phyloP scores from a whole-genome alignment of 2,797 vertebrate species.

The Carapus acus region DNA sequence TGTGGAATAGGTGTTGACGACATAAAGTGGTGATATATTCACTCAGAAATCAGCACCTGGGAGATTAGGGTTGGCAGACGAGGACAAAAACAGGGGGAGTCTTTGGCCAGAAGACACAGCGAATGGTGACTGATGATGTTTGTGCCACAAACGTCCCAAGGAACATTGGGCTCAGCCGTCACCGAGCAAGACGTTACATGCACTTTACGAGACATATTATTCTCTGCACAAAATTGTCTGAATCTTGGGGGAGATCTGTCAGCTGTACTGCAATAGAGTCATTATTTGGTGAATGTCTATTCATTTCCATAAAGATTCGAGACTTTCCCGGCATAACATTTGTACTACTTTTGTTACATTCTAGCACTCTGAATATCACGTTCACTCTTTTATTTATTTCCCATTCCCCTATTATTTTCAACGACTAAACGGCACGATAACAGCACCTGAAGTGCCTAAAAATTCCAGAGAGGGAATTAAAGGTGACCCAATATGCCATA shows the following conservation, averaged over 20 bases:
- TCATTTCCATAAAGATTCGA: too few species aligned
- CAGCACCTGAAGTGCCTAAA: constrained; percentile 4
- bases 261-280: too few species aligned
- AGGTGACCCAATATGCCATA: constrained; percentile 23
- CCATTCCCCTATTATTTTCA: constrained; percentile 18
- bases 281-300: too few species aligned
- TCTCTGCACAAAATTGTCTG: too few species aligned
- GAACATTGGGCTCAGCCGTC: constrained; percentile 40
- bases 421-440: constrained; percentile 14
- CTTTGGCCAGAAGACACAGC: constrained; percentile 37
- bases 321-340: too few species aligned
- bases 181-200: constrained; percentile 40
- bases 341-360: constrained; percentile 11
- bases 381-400: constrained; percentile 1
- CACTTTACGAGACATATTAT: too few species aligned
- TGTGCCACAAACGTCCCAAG: constrained; percentile 42
- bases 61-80: constrained; percentile 12
- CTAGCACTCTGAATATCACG: constrained; percentile 7
- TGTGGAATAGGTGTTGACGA: constrained; percentile 38
- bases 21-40: constrained; percentile 46
- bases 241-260: too few species aligned
- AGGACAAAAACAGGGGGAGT: constrained; percentile 35
- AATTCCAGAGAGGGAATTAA: constrained; percentile 14
- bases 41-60: constrained; percentile 50
- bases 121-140: constrained; percentile 38